These are phyloP conservation scores for Drosophila nikananu DNA, from an alignment of 1,140 invertebrate genomes.

Conservation along the genomic window DNA sequence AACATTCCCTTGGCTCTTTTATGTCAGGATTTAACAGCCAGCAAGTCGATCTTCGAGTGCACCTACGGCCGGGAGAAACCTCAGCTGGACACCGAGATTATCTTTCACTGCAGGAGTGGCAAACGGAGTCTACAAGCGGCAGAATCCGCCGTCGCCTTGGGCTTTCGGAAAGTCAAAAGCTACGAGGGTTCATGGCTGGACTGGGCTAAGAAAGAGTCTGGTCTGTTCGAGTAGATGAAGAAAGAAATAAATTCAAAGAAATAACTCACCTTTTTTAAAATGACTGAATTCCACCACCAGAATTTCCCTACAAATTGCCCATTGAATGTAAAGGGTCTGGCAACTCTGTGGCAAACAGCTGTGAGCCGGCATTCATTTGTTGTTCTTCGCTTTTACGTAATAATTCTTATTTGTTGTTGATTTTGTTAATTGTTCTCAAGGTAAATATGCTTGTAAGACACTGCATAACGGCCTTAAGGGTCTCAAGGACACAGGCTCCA, in stretches of 20 bases:
- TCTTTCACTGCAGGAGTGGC: constrained; percentile 88
- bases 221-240: constrained; percentile 72
- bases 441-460: constrained; percentile 43
- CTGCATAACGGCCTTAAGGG: constrained; percentile 19
- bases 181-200: constrained; percentile 85
- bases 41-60: constrained; percentile 84
- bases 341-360: constrained; percentile 51
- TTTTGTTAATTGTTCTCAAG: neutral
- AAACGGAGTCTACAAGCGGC: constrained; percentile 87
- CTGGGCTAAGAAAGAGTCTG: constrained; percentile 86
- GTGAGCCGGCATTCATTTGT: constrained; percentile 31
- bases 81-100: constrained; percentile 86
- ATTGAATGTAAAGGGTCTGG: constrained; percentile 10
- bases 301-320: neutral
- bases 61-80: constrained; percentile 86
- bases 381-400: constrained; percentile 60
- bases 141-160: constrained; percentile 86
- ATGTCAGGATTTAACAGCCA: constrained; percentile 58
- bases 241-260: neutral
- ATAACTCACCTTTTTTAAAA: neutral
- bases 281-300: neutral
- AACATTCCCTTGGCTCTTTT: constrained; percentile 88
- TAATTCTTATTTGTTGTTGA: constrained; percentile 32
- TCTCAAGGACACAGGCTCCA: neutral
- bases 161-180: constrained; percentile 86